Base-by-base conservation (phyloP, 2,888 invertebrate genomes). In the Pinctada fucata region DNA sequence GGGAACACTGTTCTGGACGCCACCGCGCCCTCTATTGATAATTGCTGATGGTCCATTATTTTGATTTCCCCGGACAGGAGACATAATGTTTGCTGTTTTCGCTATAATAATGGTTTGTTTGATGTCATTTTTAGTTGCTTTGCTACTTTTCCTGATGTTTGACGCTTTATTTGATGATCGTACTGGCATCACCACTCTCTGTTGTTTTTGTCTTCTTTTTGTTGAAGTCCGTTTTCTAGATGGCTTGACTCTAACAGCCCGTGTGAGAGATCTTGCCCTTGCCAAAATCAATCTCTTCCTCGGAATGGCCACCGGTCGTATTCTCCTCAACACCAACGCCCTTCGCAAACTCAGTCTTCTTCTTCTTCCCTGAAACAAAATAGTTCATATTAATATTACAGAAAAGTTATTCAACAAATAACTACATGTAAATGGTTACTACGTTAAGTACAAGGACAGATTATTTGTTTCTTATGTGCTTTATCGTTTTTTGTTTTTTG, bases 1-100 rank as follows among this genome's bases (percentile, higher is more conserved):
- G 6, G 13, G 70, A 13, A 8, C 63, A 45, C 31, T n/a, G 6
- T 50, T 67, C 13, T 68, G 75, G 2, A 51, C 45, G 16, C 67
- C 49, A 13, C 69, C 48, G n/a, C 50, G 8, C 3, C 69, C 69
- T 63, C 67, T 68, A 52, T 69, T 68, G 4, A 68, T 45, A 2
- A 69, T 58, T 2, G 75, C 51, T 48, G 69, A 68, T 5, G 69
- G 48, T 0, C 75, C 78, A 45, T 78, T 78, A 63, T 78, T 67
- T 45, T 78, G 78, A 6, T 65, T 73, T 3, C 78, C 74, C 6
- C 31, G 51, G 4, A 78, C 69, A 1, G 78, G 78, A 6, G 78
- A 78, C 78, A 78, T 78, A 2, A 78, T 73, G n/a, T 78, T 78
- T 45, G 78, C 78, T 16, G 78, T 78, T 64, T 74, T 74, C 1